Percentiles rank a stretch among this genome's conserved stretches.
Evolutionary conservation across 2,113 vertebrate species (phyloP).

Genomic region (Syrrhaptes paradoxus): DNA sequence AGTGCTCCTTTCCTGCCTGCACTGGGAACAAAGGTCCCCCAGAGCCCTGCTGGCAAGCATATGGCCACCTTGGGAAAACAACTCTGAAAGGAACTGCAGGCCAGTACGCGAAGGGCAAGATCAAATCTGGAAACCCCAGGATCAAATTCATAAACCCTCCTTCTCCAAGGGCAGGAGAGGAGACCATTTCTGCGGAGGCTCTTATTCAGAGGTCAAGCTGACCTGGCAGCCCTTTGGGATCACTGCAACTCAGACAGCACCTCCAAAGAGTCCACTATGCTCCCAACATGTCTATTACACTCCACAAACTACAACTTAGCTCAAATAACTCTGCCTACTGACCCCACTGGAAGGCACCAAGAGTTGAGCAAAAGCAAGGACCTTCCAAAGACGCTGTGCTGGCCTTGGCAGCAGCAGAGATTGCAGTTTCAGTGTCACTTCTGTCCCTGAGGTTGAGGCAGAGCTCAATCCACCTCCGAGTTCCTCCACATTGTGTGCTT

Average conservation of each 20-base stretch:
- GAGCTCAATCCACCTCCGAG: not conserved
- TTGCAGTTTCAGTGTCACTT: not conserved
- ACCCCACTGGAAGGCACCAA: not conserved
- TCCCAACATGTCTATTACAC: accelerated
- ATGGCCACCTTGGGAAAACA: not conserved
- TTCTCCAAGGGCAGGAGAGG: not conserved
- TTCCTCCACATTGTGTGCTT: not conserved
- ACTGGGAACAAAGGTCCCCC: not conserved
- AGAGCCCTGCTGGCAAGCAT: not conserved
- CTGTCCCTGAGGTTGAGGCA: not conserved
- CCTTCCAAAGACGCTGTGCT: not conserved
- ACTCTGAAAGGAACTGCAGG: not conserved
- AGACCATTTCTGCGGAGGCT: not conserved
- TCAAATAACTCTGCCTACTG: not conserved
- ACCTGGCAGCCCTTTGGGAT: not conserved
- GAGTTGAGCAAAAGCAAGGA: not conserved
- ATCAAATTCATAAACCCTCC: not conserved
- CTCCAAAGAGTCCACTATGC: not conserved
- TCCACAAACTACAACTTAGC: not conserved
- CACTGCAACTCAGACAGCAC: not conserved
- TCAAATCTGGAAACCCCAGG: not conserved
- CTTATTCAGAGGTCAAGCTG: not conserved
- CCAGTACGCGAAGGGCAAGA: not conserved
- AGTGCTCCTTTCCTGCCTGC: not conserved
- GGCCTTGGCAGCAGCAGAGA: not conserved